These are phyloP conservation scores for Diorhabda sublineata DNA, from an alignment of 1,140 invertebrate species.

Conservation along the genomic window DNA sequence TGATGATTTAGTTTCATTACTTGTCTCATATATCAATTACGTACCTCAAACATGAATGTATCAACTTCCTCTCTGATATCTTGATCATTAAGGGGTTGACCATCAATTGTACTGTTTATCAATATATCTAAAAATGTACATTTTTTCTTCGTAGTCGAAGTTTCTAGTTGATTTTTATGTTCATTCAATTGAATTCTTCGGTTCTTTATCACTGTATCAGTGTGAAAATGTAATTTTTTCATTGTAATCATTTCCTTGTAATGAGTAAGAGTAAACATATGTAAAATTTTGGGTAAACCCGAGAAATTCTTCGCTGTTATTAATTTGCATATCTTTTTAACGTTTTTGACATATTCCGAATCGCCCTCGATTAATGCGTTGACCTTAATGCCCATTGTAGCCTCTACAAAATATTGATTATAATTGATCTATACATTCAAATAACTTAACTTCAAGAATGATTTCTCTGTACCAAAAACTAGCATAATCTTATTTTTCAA, in stretches of 20 bases:
- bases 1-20: too few relatives aligned
- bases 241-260: conserved; percentile 51
- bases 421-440: background rate
- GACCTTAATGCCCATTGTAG: conserved; percentile 64
- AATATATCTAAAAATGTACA: conserved; percentile 72
- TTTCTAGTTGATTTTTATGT: conserved; percentile 20
- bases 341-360: conserved; percentile 70
- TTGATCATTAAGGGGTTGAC: conserved; percentile 54
- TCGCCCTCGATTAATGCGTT: conserved; percentile 64
- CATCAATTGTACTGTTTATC: conserved; percentile 57
- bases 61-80: conserved; percentile 80
- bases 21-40: background rate
- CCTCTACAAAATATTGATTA: conserved; percentile 47
- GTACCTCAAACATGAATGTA: conserved; percentile 78
- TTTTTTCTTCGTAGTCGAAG: conserved; percentile 50
- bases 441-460: too few relatives aligned
- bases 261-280: conserved; percentile 30
- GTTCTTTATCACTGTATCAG: conserved; percentile 44
- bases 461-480: too few relatives aligned
- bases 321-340: conserved; percentile 55
- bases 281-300: conserved; percentile 12
- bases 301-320: conserved; percentile 35
- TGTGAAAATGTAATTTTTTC: conserved; percentile 49
- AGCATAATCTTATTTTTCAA: too few relatives aligned
- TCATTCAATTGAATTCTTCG: conserved; percentile 39